Evolutionary conservation across 2,113 vertebrate species (phyloP), one percentile per base, ranked within the genome.

Genomic region (Notarius lentiginosus): DNA sequence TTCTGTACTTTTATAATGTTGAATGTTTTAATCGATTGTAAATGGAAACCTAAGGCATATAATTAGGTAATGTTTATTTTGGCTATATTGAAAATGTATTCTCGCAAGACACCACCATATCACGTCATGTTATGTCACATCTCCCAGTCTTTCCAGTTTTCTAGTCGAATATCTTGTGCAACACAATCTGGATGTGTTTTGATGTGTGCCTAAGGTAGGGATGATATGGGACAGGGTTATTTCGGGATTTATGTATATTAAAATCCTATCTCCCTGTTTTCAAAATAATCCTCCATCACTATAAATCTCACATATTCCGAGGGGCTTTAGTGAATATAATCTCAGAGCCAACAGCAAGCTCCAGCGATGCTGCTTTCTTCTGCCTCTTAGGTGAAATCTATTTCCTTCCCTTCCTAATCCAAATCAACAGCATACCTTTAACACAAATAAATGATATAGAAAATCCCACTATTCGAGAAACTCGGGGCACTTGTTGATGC

Each of bases 171-270:
- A 41, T 41, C 12, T 51, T 51, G 47, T 27, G 17, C 63, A 83
- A 20, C 82, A 68, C 65, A 56, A 49, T 22, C 14, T 18, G 17
- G 9, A 41, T 56, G 66, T 84, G 65, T 84, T 79, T 17, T 65
- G 84, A 76, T 79, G 27, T 58, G 55, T 79, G 17, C 47, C 10
- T 86, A 11, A 20, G 65, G 58, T 79, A 70, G 41, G 77, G 86
- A 88, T 86, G 82, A 77, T 73, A 81, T 79, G 79, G 84, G 77
- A 75, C 86, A 84, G 84, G 91, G 89, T 92, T 92, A 91, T 77
- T 85, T 85, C 85, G 20, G 87, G 91, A 91, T 90, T 91, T 87
- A 85, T 90, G 79, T 84, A 84, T 66, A 89, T 90, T 84, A 83
- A 89, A 91, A 90, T 86, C 85, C 87, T 66, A 76, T 83, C 84